Base-by-base conservation (phyloP, 30 jellyfish, hydroid and myxozoan genomes). In the Aurelia aurita region DNA sequence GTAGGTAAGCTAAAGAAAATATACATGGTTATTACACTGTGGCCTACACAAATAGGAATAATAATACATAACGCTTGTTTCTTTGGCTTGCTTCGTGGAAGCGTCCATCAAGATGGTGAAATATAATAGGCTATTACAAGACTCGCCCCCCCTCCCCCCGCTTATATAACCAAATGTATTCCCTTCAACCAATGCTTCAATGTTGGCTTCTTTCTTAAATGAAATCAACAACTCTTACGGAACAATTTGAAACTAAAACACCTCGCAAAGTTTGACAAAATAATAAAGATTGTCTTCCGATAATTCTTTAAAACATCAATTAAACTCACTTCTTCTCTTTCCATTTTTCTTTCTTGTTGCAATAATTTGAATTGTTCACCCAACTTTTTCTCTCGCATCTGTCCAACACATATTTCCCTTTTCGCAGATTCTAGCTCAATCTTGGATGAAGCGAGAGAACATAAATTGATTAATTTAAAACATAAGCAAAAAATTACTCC, bases 281-380 rank as follows among this genome's bases (percentile, higher is more conserved):
- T n/a, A 62, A 62, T 62, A 23, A 3, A 18, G 39, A 62, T 3
- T 22, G 21, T n/a, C 26, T n/a, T 15, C 11, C 26, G 14, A n/a
- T n/a, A 58, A 58, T n/a, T 5, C 29, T 58, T 5, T n/a, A 2
- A 62, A 29, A 72, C 1, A 2, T n/a, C 29, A n/a, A 3, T 25
- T 5, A 31, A 58, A 44, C 95, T 35, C 64, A 78, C 93, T 55
- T 92, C 98, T 28, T 92, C 98, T 1, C 98, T 84, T 70, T 92
- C 98, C 70, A 51, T n/a, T 66, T 92, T 92, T 32, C 93, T 51
- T 72, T 92, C 98, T 73, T 86, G 94, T 39, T 72, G 95, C 76
- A 92, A 67, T 44, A 63, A 26, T 39, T 87, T 77, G 44, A 80
- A 71, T 55, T 92, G 89, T 27, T 80, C 96, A 10, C 71, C 51